These are phyloP conservation scores for Hirtodrosophila trivittata DNA, from an alignment of 2,888 invertebrate genomes.

Conservation along the genomic window DNA sequence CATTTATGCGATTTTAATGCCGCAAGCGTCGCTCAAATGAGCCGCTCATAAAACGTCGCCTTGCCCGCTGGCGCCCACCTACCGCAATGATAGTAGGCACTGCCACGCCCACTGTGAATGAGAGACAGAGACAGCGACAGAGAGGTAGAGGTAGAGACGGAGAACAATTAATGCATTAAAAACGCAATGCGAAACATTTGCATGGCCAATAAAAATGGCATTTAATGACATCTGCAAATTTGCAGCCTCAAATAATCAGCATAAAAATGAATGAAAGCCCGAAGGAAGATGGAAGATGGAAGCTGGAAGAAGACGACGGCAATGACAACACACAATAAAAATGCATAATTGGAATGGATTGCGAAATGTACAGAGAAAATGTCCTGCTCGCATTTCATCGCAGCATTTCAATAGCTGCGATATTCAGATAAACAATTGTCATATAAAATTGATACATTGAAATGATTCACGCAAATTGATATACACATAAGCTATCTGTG, in stretches of 20 bases:
- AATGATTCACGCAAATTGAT: neutral
- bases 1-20: constrained; percentile 73
- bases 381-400: too few species aligned
- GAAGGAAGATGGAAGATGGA: constrained; percentile 1
- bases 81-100: constrained; percentile 43
- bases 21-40: constrained; percentile 56
- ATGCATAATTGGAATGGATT: constrained; percentile 27
- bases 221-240: constrained; percentile 69
- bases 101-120: constrained; percentile 36
- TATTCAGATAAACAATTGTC: too few species aligned
- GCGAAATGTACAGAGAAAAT: constrained; percentile 10
- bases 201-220: constrained; percentile 62
- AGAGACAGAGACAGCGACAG: neutral
- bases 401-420: too few species aligned
- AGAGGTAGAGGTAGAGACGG: constrained; percentile 3
- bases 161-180: constrained; percentile 74
- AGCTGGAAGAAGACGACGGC: constrained; percentile 1
- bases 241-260: constrained; percentile 64
- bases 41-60: constrained; percentile 61
- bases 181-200: constrained; percentile 54
- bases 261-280: constrained; percentile 45
- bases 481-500: too few species aligned
- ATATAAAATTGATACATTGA: too few species aligned
- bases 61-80: constrained; percentile 7
- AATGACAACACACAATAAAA: constrained; percentile 31